phyloP scores from a whole-genome alignment of 2,888 invertebrate species.

The Cataglyphis altisquamis region DNA sequence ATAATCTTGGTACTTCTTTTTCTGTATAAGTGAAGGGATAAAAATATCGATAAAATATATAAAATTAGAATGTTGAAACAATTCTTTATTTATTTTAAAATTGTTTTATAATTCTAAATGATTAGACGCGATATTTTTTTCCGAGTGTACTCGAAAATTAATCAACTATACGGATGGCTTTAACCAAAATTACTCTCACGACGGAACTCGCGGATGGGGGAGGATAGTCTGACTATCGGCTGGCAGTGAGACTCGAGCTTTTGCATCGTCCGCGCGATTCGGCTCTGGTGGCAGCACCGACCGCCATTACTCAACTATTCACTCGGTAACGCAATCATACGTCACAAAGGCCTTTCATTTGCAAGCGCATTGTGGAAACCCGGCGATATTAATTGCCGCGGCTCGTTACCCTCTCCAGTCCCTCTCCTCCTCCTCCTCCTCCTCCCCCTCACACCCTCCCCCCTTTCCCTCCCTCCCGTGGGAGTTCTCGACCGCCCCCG shows the following conservation, averaged over 20 bases:
- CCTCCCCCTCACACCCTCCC: neutral
- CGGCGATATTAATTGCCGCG: constrained; percentile 86
- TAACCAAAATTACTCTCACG: constrained; percentile 47
- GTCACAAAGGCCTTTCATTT: constrained; percentile 87
- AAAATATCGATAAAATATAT: neutral
- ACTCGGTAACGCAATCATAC: constrained; percentile 86
- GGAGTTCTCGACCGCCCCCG: constrained; percentile 63
- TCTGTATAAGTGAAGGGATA: neutral
- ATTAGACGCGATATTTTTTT: neutral
- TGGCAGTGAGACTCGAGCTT: constrained; percentile 74
- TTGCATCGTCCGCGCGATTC: constrained; percentile 79
- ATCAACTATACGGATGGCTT: constrained; percentile 10
- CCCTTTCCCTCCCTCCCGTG: constrained; percentile 9
- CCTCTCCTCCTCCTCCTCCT: constrained; percentile 28
- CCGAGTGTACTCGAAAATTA: neutral
- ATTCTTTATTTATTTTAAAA: neutral
- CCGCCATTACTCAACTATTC: constrained; percentile 86
- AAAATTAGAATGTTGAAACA: neutral
- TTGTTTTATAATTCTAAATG: neutral
- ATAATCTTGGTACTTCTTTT: neutral
- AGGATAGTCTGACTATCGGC: constrained; percentile 73
- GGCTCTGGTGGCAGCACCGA: constrained; percentile 81
- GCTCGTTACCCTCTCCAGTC: constrained; percentile 84
- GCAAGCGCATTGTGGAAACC: constrained; percentile 86
- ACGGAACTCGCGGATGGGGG: constrained; percentile 32